Evolutionary conservation across 2,888 invertebrate genomes (phyloP), one percentile per base, ranked within the genome.

Genomic region (Zhuqinia jingwanae): DNA sequence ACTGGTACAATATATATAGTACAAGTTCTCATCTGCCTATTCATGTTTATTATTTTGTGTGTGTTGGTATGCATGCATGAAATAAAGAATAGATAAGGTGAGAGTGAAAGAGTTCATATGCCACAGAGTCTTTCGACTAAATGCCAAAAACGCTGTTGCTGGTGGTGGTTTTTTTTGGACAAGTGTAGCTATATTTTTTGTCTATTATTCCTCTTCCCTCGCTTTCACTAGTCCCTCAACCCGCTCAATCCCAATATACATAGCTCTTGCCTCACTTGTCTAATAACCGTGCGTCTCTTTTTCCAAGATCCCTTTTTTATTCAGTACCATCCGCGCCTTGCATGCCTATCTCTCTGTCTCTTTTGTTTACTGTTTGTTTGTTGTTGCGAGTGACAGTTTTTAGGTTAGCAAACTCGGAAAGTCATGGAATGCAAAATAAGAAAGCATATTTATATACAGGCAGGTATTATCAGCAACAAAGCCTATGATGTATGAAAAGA

Each of bases 351-450:
- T 30, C 63, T 25, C 47, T 45, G 2, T 17, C 58, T 45, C 73
- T n/a, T n/a, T 25, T 25, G 13, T 22, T 60, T 20, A 36, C 25
- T 47, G 27, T 78, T 42, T 80, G 53, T 80, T 80, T 63, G 50
- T 80, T 80, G 56, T 80, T 80, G 53, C 42, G 56, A 70, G 30
- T 80, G 70, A 70, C 80, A 25, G n/a, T n/a, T n/a, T 80, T 80
- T 80, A 68, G 80, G 80, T 80, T 80, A 80, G 80, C 80, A 56
- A 80, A 80, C 80, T 70, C 70, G 47, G 27, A 77, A 56, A 76
- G 77, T 77, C 77, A 77, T 77, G 13, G 53, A 77, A 77, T 22
- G 20, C 20, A 36, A 36, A 17, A n/a, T 47, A 25, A 47, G 47
- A 73, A n/a, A n/a, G n/a, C n/a, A n/a, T n/a, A n/a, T n/a, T n/a